Conservation (phyloP, 2,888 invertebrate genomes). For the Pachliopta kotzebuea region DNA sequence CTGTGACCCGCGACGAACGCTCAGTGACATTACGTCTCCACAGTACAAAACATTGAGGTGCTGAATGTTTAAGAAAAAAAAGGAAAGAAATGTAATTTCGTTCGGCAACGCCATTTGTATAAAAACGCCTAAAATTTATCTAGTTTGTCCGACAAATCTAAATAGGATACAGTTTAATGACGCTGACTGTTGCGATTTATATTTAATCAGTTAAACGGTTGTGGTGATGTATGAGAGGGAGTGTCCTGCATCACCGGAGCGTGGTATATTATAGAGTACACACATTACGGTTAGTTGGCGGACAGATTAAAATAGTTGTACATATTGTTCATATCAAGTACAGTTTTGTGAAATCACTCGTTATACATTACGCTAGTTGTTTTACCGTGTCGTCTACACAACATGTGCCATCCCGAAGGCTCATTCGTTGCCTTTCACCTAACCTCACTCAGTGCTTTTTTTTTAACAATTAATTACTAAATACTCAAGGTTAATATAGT, state of each 20-base stretch:
- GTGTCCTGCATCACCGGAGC: neutral
- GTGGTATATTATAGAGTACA: conserved; percentile 33
- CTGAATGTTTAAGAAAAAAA: conserved; percentile 32
- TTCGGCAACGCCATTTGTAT: conserved; percentile 42
- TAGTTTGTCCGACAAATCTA: conserved; percentile 5
- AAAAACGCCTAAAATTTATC: conserved; percentile 39
- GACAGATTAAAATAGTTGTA: conserved; percentile 54
- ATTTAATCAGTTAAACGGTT: neutral
- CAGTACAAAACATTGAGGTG: conserved; percentile 60
- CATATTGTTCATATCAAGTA: conserved; percentile 72
- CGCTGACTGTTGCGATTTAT: conserved; percentile 5
- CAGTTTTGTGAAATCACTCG: conserved; percentile 63
- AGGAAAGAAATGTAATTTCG: conserved; percentile 23
- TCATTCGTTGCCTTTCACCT: conserved; percentile 65
- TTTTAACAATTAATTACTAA: conserved; percentile 56
- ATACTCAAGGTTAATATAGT: conserved; percentile 73
- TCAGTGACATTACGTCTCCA: conserved; percentile 55
- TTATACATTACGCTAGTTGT: conserved; percentile 63
- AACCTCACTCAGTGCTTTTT: conserved; percentile 70
- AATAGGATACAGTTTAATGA: neutral
- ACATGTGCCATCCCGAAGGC: conserved; percentile 74
- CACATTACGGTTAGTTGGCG: conserved; percentile 41
- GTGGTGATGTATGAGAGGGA: neutral
- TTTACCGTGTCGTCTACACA: conserved; percentile 61
- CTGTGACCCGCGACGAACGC: conserved; percentile 59